Conservation (phyloP, 2,113 vertebrate genomes). For the Promerops cafer region DNA sequence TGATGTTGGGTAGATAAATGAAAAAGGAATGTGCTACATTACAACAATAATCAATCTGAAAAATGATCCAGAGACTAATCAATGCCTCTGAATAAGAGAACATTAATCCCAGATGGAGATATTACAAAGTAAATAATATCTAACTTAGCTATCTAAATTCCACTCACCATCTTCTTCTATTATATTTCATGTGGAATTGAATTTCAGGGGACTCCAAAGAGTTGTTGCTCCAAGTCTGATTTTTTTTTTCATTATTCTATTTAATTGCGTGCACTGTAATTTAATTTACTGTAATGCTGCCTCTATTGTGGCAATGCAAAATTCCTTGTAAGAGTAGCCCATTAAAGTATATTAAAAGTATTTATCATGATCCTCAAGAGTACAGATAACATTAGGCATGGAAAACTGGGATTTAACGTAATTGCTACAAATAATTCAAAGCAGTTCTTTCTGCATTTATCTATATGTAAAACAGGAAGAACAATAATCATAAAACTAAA, state of each 20-base stretch:
- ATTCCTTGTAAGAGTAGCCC: constrained; percentile 57
- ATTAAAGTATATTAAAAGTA: constrained; percentile 76
- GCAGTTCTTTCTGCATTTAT: constrained; percentile 24
- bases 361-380: constrained; percentile 68
- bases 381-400: constrained; percentile 20
- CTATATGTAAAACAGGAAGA: constrained; percentile 15
- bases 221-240: constrained; percentile 29
- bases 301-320: constrained; percentile 60
- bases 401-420: constrained; percentile 50
- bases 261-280: constrained; percentile 69
- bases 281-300: constrained; percentile 65
- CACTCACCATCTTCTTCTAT: constrained; percentile 25
- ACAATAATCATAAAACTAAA: constrained; percentile 27
- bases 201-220: constrained; percentile 58
- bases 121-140: constrained; percentile 37
- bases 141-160: constrained; percentile 53
- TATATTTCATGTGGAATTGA: constrained; percentile 40
- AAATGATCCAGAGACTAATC: constrained; percentile 58
- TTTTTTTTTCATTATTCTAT: constrained; percentile 62
- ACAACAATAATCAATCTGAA: constrained; percentile 56
- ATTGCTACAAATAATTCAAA: constrained; percentile 64
- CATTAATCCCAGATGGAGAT: constrained; percentile 64
- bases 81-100: constrained; percentile 46
- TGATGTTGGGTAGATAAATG: constrained; percentile 24
- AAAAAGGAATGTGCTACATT: constrained; percentile 38